Evolutionary conservation across 2,797 vertebrate species (phyloP).

Genomic region (Tokudaia tokunoshimensis): DNA sequence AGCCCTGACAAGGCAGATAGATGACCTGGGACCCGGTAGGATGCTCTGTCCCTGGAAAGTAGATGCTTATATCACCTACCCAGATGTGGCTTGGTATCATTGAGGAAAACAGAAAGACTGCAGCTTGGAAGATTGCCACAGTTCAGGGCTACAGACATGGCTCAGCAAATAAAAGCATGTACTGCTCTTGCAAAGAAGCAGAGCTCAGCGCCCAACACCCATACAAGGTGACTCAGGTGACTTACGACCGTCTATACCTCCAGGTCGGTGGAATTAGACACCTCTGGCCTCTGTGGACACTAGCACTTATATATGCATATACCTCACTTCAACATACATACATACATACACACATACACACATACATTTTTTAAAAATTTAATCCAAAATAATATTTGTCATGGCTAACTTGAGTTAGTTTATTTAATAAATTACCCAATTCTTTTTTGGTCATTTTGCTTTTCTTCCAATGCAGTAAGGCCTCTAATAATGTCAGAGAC

Average conservation of each 20-base stretch:
- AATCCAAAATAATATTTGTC: not conserved
- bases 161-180: not conserved
- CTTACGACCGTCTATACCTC: not conserved
- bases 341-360: not conserved
- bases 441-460: constrained; percentile 11
- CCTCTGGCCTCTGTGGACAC: not conserved
- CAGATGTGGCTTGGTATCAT: not conserved
- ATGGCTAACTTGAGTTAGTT: not conserved
- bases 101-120: not conserved
- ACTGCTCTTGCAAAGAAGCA: not conserved
- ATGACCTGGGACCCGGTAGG: not conserved
- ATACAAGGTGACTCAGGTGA: not conserved
- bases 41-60: not conserved
- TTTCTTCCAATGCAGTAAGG: not conserved
- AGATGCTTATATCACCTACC: too few relatives aligned
- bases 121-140: not conserved
- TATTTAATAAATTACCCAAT: not conserved
- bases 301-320: not conserved
- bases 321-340: not conserved
- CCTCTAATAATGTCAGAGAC: not conserved
- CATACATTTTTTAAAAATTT: not conserved
- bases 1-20: not conserved
- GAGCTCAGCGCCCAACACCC: not conserved
- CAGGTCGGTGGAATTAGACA: not conserved
- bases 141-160: not conserved